Percentiles rank a stretch among this genome's conserved stretches.
Evolutionary conservation across 2,797 vertebrate species (phyloP).

Genomic region (Linurgus olivaceus): DNA sequence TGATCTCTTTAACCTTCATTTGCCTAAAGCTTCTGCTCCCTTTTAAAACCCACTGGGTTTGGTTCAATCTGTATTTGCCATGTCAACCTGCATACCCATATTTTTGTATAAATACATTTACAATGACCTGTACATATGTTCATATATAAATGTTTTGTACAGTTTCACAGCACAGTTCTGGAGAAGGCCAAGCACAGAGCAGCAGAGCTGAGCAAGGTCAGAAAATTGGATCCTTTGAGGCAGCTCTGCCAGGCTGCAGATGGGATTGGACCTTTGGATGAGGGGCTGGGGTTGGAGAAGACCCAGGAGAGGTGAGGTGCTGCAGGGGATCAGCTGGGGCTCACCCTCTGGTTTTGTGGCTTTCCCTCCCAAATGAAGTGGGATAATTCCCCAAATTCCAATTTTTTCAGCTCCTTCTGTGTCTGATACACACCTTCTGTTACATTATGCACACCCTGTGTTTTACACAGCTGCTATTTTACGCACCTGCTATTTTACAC

Average conservation of each 20-base stretch:
- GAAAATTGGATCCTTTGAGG: not conserved
- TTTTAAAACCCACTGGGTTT: not conserved
- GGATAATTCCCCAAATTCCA: not conserved
- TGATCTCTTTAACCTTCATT: not conserved
- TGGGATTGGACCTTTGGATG: fast-evolving
- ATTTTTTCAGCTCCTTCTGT: not conserved
- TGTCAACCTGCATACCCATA: not conserved
- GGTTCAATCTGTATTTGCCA: not conserved
- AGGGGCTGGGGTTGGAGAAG: not conserved
- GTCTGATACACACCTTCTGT: fast-evolving
- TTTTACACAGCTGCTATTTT: fast-evolving
- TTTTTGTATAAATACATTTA: fast-evolving
- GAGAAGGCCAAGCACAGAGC: not conserved
- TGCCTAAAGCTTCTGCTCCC: not conserved
- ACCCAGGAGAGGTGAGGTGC: not conserved
- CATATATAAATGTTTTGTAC: not conserved
- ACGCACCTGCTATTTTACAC: not conserved
- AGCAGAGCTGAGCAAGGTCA: not conserved
- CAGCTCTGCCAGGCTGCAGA: fast-evolving
- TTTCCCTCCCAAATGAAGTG: not conserved
- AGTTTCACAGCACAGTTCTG: not conserved
- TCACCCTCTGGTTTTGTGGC: not conserved
- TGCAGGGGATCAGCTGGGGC: not conserved
- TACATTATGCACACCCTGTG: fast-evolving
- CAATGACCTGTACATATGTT: fast-evolving